Conservation (phyloP, 30 jellyfish, hydroid and myxozoan species). For the Cassiopea andromeda region DNA sequence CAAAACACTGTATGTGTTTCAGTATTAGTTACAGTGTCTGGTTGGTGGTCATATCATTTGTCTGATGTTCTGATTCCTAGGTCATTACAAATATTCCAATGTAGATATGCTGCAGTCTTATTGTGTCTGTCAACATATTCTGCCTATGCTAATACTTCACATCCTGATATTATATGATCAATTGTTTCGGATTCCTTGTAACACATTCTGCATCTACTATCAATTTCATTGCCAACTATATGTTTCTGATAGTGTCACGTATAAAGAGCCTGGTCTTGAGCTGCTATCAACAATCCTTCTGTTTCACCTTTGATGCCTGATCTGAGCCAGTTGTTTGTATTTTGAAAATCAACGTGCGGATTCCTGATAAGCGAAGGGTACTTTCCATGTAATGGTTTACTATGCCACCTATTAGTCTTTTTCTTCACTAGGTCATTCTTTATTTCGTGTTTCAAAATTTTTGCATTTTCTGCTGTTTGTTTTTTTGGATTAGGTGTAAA, state of each 20-base stretch:
- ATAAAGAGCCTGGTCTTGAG: background rate
- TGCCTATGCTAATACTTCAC: background rate
- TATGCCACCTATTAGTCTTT: background rate
- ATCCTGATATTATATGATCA: background rate
- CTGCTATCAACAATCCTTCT: background rate
- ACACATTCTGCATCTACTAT: background rate
- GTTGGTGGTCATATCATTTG: background rate
- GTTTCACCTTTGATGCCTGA: background rate
- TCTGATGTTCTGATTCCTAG: background rate
- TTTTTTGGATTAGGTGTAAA: too few relatives aligned
- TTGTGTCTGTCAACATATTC: background rate
- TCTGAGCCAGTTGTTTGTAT: background rate
- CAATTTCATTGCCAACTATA: background rate
- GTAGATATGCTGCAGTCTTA: background rate
- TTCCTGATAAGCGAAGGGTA: background rate
- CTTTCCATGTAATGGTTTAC: background rate
- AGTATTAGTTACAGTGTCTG: background rate
- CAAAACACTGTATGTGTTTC: background rate
- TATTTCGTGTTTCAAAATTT: background rate
- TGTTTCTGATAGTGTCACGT: background rate
- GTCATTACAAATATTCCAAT: background rate
- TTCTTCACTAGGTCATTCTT: background rate
- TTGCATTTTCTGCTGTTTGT: too few relatives aligned
- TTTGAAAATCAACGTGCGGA: background rate
- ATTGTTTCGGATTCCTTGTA: background rate